Base-by-base conservation (phyloP, 2,797 vertebrate genomes). In the Hypotaenidia philippensis region DNA sequence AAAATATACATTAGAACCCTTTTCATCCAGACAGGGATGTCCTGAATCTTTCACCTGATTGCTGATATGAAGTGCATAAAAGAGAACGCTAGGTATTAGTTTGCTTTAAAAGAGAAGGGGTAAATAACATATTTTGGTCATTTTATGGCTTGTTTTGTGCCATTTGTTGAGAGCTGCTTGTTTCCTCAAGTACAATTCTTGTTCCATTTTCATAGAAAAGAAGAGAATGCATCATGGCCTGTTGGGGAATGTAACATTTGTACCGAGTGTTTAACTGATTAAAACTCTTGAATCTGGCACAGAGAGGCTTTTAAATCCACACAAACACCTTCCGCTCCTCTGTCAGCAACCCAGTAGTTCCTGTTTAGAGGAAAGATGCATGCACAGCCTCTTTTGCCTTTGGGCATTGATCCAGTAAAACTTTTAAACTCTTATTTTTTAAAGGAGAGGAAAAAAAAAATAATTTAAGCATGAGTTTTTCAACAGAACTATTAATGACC, bases 311-410 rank as follows among this genome's bases (percentile, higher is more conserved):
- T 81, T 60, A 68, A 89, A 93, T 57, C 23, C 15, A 79, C 22
- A 29, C 2, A 56, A 40, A 36, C 27, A 36, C 3, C 40, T 87
- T 86, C 52, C 4, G 1, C 59, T 25, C 14, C 47, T 88, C 55
- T 86, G 38, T 81, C 45, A 92, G 64, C 10, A 69, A 59, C 14
- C 14, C 36, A 47, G 47, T 17, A n/a, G 19, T 23, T 83, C 74
- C 20, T 82, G 31, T 59, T 95, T 90, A 89, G 78, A 96, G 91
- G 79, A 87, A 93, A 95, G 53, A 20, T 32, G 70, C 57, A 87
- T 5, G 2, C 59, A 75, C 5, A 74, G 17, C 41, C 49, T 81
- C 55, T 90, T 61, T 71, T 57, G 23, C 68, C 44, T 77, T 90
- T 83, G 26, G 68, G 44, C 59, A 52, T 68, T 81, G 50, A 41